These are phyloP conservation scores for Antheraea pernyi DNA, from an alignment of 1,140 invertebrate species.

Conservation along the genomic window DNA sequence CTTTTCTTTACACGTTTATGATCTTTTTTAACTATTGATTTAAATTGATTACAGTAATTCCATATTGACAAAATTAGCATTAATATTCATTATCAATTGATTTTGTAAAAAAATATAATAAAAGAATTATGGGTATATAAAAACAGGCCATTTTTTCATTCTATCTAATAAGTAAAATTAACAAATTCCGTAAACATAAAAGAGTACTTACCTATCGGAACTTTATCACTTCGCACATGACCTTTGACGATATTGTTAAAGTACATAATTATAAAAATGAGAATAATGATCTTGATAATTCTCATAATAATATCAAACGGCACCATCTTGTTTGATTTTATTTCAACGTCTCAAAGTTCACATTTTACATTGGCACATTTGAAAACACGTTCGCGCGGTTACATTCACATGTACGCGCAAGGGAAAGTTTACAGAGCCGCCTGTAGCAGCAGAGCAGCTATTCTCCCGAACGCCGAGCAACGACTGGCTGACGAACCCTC, in stretches of 20 bases:
- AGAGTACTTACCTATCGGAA: constrained; percentile 44
- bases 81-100: too few species aligned
- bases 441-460: constrained; percentile 17
- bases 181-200: background rate
- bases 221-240: constrained; percentile 39
- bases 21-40: too few species aligned
- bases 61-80: too few species aligned
- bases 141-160: too few species aligned
- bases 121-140: too few species aligned
- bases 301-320: constrained; percentile 41
- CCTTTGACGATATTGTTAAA: constrained; percentile 38
- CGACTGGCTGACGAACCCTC: constrained; percentile 49
- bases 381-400: constrained; percentile 31
- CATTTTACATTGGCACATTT: constrained; percentile 27
- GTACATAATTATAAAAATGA: constrained; percentile 46
- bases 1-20: background rate
- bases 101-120: too few species aligned
- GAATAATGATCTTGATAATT: constrained; percentile 42
- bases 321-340: constrained; percentile 35
- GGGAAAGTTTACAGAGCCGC: constrained; percentile 25
- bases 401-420: constrained; percentile 19
- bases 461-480: constrained; percentile 33
- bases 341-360: constrained; percentile 20
- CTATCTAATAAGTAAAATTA: too few species aligned
- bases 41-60: background rate